phyloP scores from a whole-genome alignment of 1,140 invertebrate species.

The Thrips palmi region DNA sequence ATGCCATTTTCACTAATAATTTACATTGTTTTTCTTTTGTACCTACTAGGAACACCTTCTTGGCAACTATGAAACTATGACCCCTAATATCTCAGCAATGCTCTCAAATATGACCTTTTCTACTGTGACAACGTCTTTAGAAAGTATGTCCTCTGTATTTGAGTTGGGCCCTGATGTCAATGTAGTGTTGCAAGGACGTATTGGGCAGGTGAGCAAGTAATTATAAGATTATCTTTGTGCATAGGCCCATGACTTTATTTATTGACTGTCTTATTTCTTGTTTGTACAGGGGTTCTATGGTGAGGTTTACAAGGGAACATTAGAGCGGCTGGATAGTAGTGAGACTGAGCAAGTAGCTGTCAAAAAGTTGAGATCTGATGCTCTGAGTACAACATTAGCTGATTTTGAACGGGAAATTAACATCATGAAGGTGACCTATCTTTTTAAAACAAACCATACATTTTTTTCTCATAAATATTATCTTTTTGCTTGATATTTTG shows the following conservation, averaged over 20 bases:
- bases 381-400: slow-evolving; percentile 22
- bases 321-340: slow-evolving; percentile 28
- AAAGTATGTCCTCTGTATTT: slow-evolving; percentile 27
- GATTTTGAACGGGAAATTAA: slow-evolving; percentile 53
- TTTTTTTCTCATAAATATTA: neutral
- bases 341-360: slow-evolving; percentile 43
- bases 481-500: slow-evolving; percentile 13
- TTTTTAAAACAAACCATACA: neutral
- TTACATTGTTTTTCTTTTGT: too few species aligned
- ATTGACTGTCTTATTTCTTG: slow-evolving; percentile 11
- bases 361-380: slow-evolving; percentile 38
- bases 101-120: slow-evolving; percentile 21
- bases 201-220: slow-evolving; percentile 13
- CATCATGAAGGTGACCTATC: slow-evolving; percentile 46
- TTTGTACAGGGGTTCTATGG: slow-evolving; percentile 47
- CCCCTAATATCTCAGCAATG: slow-evolving; percentile 20
- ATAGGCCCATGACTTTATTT: neutral
- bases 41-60: too few species aligned
- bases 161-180: slow-evolving; percentile 31
- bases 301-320: slow-evolving; percentile 42
- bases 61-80: too few species aligned
- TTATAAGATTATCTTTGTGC: neutral
- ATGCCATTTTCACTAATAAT: too few species aligned
- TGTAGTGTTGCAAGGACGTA: slow-evolving; percentile 32
- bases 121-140: slow-evolving; percentile 18